Evolutionary conservation across 2,797 vertebrate species (phyloP).

Genomic region (Strix occidentalis): DNA sequence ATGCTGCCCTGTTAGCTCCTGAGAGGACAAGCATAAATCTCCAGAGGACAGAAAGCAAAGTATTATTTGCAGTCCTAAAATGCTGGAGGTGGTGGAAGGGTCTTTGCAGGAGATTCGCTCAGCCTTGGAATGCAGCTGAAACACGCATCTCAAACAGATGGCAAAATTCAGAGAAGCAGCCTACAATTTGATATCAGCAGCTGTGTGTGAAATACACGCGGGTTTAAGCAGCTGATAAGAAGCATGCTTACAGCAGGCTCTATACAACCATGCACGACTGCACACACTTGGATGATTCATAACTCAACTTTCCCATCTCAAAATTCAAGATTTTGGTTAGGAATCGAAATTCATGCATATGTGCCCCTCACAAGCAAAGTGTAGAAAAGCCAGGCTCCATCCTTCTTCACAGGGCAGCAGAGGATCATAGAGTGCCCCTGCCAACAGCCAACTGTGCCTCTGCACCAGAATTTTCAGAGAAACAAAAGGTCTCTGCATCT

Average conservation of each 20-base stretch:
- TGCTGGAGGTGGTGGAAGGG: not conserved
- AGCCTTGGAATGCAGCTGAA: slow-evolving; percentile 37
- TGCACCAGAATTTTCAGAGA: not conserved
- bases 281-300: not conserved
- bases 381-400: not conserved
- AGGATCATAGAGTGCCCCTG: not conserved
- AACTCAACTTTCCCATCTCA: not conserved
- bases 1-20: not conserved
- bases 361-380: not conserved
- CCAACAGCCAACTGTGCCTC: not conserved
- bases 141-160: slow-evolving; percentile 25
- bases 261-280: not conserved
- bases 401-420: not conserved
- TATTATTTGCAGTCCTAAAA: not conserved
- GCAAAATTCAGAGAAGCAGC: slow-evolving; percentile 22
- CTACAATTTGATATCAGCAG: slow-evolving; percentile 7
- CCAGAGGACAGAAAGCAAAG: not conserved
- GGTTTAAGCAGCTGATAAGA: not conserved
- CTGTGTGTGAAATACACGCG: not conserved
- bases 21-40: not conserved
- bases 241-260: not conserved
- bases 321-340: not conserved
- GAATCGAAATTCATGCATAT: not conserved
- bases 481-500: not conserved
- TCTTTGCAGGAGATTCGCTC: not conserved